A percentile compares a stretch with the other conserved stretches of the same genome.
These are phyloP conservation scores for Himantopus leucocephalus DNA, from an alignment of 2,113 vertebrate genomes.

Conservation along the genomic window DNA sequence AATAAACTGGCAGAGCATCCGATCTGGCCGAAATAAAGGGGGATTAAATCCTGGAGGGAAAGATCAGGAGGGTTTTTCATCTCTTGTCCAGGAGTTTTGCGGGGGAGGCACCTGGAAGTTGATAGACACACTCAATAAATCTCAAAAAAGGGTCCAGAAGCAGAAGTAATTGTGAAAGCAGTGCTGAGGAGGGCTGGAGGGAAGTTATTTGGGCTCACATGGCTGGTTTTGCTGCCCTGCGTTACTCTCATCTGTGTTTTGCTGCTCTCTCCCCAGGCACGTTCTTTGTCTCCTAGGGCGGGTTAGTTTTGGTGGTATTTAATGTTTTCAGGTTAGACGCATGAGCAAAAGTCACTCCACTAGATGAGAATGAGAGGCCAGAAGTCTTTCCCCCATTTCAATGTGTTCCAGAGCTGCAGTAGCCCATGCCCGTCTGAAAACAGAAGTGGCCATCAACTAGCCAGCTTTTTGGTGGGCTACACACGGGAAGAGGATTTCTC, in stretches of 20 bases:
- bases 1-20: neutral
- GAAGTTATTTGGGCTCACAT: neutral
- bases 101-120: neutral
- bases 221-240: neutral
- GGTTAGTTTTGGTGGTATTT: neutral
- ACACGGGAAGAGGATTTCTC: neutral
- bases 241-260: neutral
- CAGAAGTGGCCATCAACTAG: neutral
- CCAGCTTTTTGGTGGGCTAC: neutral
- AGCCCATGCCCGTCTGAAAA: neutral
- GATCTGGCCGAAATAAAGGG: neutral
- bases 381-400: neutral
- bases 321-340: neutral
- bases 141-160: neutral
- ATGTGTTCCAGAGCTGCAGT: neutral
- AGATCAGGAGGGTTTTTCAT: neutral
- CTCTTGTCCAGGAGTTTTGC: neutral
- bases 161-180: neutral
- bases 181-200: neutral
- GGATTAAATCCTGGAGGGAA: neutral
- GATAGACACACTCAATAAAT: rapidly evolving
- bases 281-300: neutral
- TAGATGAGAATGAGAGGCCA: neutral
- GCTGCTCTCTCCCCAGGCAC: neutral
- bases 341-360: neutral